Percentiles rank a stretch among this genome's conserved stretches.
Conservation (phyloP, 2,113 vertebrate genomes). For the Heptranchias perlo region DNA sequence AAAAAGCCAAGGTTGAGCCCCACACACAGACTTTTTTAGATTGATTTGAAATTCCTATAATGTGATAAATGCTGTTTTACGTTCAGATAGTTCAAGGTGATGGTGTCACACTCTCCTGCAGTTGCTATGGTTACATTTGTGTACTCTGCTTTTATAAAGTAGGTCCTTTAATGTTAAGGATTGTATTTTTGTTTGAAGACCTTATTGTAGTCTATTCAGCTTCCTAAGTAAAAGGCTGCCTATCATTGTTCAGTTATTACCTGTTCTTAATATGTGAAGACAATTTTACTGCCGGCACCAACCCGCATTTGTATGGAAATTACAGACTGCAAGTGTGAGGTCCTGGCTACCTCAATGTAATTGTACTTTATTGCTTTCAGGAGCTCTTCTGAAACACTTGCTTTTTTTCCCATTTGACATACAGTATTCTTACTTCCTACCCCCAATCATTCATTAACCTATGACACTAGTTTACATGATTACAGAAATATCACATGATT, state of each 20-base stretch:
- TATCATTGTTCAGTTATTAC: slow-evolving; percentile 12
- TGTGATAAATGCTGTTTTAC: not conserved
- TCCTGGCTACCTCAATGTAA: not conserved
- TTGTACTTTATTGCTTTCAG: not conserved
- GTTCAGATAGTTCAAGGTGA: not conserved
- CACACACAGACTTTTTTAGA: too few species aligned
- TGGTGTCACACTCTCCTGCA: not conserved
- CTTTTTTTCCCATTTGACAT: not conserved
- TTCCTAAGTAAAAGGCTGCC: slow-evolving; percentile 37
- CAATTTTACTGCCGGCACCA: not conserved
- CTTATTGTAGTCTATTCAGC: slow-evolving; percentile 43
- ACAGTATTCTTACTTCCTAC: not conserved
- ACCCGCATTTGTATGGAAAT: not conserved
- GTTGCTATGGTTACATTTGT: slow-evolving; percentile 47
- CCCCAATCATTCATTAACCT: not conserved
- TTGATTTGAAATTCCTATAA: not conserved
- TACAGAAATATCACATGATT: not conserved
- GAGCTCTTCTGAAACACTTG: not conserved
- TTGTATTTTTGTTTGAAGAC: slow-evolving; percentile 44
- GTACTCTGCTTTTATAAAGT: slow-evolving; percentile 42
- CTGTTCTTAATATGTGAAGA: slow-evolving; percentile 10
- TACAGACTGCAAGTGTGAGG: not conserved
- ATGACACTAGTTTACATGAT: not conserved
- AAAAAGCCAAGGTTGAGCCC: not conserved
- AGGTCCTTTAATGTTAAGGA: slow-evolving; percentile 43